phyloP scores from a whole-genome alignment of 1,140 invertebrate species.

The Hestina assimilis region DNA sequence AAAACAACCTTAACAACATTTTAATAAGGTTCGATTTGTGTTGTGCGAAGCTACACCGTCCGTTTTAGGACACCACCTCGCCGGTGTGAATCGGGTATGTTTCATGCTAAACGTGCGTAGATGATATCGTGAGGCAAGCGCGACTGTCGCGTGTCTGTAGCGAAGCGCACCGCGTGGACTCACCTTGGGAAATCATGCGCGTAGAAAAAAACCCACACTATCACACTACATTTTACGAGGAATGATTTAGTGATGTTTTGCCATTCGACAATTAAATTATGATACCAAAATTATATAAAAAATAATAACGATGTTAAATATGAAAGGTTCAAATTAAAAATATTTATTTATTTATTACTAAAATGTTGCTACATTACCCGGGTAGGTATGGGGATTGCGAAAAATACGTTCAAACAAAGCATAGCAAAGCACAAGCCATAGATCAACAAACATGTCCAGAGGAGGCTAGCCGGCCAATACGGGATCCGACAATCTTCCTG shows the following conservation, averaged over 20 bases:
- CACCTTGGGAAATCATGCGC: constrained; percentile 16
- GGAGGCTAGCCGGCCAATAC: constrained; percentile 73
- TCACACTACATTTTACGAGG: too few species aligned
- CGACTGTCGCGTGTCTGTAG: constrained; percentile 8
- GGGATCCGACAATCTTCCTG: constrained; percentile 60
- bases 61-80: constrained; percentile 49
- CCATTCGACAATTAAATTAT: too few species aligned
- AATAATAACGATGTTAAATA: too few species aligned
- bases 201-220: background rate
- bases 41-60: constrained; percentile 56
- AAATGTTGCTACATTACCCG: constrained; percentile 10
- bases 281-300: too few species aligned
- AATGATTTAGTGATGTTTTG: too few species aligned
- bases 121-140: constrained; percentile 24
- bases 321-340: too few species aligned
- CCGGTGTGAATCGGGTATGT: constrained; percentile 75
- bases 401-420: constrained; percentile 41
- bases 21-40: constrained; percentile 43
- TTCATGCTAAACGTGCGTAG: constrained; percentile 29
- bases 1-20: constrained; percentile 49
- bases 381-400: constrained; percentile 32
- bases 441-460: constrained; percentile 56
- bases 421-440: constrained; percentile 64
- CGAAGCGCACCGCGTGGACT: constrained; percentile 10
- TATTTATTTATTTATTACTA: background rate